Conservation (phyloP, 2,888 invertebrate genomes). For the Stenurella melanura region DNA sequence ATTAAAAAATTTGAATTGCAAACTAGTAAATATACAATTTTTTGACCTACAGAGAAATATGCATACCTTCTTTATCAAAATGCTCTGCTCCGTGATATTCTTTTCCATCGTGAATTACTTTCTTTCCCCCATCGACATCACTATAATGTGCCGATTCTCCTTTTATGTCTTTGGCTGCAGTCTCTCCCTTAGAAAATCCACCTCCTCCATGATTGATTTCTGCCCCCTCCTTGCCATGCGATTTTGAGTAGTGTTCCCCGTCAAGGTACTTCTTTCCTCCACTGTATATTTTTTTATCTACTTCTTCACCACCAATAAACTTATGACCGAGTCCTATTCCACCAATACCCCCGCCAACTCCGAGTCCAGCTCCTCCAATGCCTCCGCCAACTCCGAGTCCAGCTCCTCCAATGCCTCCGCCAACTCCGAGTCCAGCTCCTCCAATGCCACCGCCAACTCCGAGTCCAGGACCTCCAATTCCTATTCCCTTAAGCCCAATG, state of each 20-base stretch:
- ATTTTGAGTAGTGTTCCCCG: slow-evolving; percentile 75
- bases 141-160: slow-evolving; percentile 76
- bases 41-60: not conserved
- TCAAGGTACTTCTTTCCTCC: slow-evolving; percentile 77
- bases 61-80: slow-evolving; percentile 76
- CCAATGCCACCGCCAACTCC: slow-evolving; percentile 65
- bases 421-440: slow-evolving; percentile 62
- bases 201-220: slow-evolving; percentile 77
- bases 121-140: slow-evolving; percentile 77
- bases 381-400: slow-evolving; percentile 53
- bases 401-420: slow-evolving; percentile 67
- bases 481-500: too few species aligned
- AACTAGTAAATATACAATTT: not conserved
- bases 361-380: slow-evolving; percentile 65
- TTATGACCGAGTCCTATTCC: slow-evolving; percentile 37
- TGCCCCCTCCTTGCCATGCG: slow-evolving; percentile 76
- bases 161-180: slow-evolving; percentile 70
- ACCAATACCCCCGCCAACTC: slow-evolving; percentile 32
- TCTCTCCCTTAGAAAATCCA: slow-evolving; percentile 73
- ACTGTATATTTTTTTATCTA: slow-evolving; percentile 77
- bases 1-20: not conserved
- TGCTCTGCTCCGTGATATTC: slow-evolving; percentile 77
- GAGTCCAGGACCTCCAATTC: slow-evolving; percentile 40
- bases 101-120: slow-evolving; percentile 78
- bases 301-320: slow-evolving; percentile 68